Evolutionary conservation across 2,797 vertebrate genomes (phyloP).

Genomic region (Eospalax fontanierii): DNA sequence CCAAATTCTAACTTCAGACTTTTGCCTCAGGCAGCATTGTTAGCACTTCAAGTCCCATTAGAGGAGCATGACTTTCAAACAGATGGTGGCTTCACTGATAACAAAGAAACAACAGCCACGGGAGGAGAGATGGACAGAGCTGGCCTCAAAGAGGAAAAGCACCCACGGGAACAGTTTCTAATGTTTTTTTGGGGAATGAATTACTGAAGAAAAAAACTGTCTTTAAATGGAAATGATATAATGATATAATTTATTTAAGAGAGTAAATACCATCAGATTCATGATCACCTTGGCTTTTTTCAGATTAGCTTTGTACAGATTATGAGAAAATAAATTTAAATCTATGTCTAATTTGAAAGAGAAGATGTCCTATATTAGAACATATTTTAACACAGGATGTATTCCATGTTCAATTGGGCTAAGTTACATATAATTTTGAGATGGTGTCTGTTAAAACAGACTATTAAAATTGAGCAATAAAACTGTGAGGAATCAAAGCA

Average conservation of each 20-base stretch:
- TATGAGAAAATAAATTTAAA: conserved; percentile 62
- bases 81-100: conserved; percentile 75
- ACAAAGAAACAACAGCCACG: conserved; percentile 58
- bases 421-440: conserved; percentile 62
- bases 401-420: background rate
- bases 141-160: conserved; percentile 73
- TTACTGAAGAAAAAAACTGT: conserved; percentile 33
- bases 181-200: conserved; percentile 68
- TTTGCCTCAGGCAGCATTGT: conserved; percentile 71
- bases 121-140: conserved; percentile 57
- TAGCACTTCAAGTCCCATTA: conserved; percentile 72
- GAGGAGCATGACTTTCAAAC: conserved; percentile 63
- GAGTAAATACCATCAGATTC: conserved; percentile 50
- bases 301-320: conserved; percentile 26
- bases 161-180: conserved; percentile 68
- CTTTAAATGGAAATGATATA: conserved; percentile 67
- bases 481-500: conserved; percentile 53
- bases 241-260: conserved; percentile 76
- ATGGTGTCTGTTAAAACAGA: conserved; percentile 17
- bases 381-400: conserved; percentile 38
- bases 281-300: conserved; percentile 21
- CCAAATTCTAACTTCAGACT: conserved; percentile 73
- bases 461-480: conserved; percentile 64
- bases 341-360: conserved; percentile 53
- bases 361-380: conserved; percentile 26